Conservation (phyloP, 2,113 vertebrate species). For the Phylloscopus trochilus region DNA sequence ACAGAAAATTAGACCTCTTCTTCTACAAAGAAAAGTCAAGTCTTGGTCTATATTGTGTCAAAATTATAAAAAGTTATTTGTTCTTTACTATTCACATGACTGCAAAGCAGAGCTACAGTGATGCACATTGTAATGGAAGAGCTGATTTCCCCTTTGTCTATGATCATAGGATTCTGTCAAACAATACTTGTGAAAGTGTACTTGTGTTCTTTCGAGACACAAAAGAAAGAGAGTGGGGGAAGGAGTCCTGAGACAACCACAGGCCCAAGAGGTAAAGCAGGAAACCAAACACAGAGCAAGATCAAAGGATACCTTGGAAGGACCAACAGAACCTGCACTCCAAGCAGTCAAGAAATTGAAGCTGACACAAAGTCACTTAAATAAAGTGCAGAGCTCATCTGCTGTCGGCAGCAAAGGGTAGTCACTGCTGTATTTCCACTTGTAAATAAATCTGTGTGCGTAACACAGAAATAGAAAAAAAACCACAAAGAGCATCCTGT, state of each 20-base stretch:
- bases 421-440: constrained; percentile 19
- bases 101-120: not conserved
- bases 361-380: constrained; percentile 70
- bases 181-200: not conserved
- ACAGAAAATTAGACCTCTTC: not conserved
- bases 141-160: not conserved
- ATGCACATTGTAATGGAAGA: not conserved
- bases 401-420: not conserved
- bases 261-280: constrained; percentile 21
- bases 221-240: not conserved
- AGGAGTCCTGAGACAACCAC: not conserved
- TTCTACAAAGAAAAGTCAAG: not conserved
- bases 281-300: constrained; percentile 12
- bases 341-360: constrained; percentile 63
- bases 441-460: constrained; percentile 60
- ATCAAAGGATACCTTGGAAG: constrained; percentile 59
- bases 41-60: not conserved
- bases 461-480: constrained; percentile 61
- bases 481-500: constrained; percentile 65
- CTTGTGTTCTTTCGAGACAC: not conserved
- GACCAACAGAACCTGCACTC: constrained; percentile 45
- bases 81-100: not conserved
- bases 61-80: not conserved
- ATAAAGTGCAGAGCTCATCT: constrained; percentile 56
- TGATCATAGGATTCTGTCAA: not conserved